Base-by-base conservation (phyloP, 1,140 invertebrate species). In the Acromyrmex heyeri region DNA sequence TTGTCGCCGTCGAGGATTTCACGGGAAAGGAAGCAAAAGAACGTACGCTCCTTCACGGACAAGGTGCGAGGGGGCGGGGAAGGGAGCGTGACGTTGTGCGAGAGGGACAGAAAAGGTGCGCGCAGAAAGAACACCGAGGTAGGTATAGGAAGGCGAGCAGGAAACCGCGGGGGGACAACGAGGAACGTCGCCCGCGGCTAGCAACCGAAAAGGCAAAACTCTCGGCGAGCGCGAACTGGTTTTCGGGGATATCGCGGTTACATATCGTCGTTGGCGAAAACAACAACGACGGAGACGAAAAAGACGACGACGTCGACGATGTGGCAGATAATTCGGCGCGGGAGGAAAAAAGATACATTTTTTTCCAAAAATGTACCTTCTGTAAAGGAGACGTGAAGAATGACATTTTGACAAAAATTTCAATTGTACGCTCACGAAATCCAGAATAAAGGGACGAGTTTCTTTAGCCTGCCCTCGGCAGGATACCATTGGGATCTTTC, bases 121-220 rank as follows among this genome's bases (percentile, higher is more conserved):
- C 48, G 59, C 72, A 75, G 76, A 77, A 64, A 57, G 61, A 48
- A 64, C 24, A 50, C 30, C 48, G 44, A 50, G 27, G 53, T 14
- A 12, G 53, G 24, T 21, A 38, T 38, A 10, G 53, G 61, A 72
- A 44, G 77, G 44, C n/a, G 75, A 67, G 85, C 57, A 76, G 78
- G 85, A 83, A 86, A 55, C 55, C 50, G 77, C 57, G 59, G 76
- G 44, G 75, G 82, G 44, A 53, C 65, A 72, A 44, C 82, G 88
- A 86, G 78, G 87, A 88, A 89, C 87, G 67, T 91, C 81, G 91
- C 92, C 91, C 86, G 91, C 91, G 92, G 92, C 92, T 92, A 92
- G 91, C 89, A 92, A 92, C 92, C 90, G 91, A 92, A 92, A 92
- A 93, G 92, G 92, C 88, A 90, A 93, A 92, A 91, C 86, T 90